Base-by-base conservation (phyloP, 2,797 vertebrate genomes). In the Labeo calbasu region DNA sequence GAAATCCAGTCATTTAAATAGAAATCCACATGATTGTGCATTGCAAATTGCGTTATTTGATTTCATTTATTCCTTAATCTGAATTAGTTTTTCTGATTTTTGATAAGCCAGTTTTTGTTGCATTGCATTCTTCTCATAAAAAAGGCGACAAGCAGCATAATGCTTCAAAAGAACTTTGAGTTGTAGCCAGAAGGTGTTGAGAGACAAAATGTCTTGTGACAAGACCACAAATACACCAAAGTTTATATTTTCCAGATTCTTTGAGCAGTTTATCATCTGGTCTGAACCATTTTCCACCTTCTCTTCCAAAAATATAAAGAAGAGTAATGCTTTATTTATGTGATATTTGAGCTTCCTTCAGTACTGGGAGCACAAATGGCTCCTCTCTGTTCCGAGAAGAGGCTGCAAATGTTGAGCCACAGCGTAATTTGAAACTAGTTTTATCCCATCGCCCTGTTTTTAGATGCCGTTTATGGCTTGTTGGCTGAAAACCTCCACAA, bases 391-490 rank as follows among this genome's bases (percentile, higher is more conserved):
- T 70, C 13, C 1, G 19, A 73, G 57, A 65, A n/a, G 36, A 82
- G 13, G 48, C 75, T 82, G 61, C 40, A 66, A 66, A 82, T 73
- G 11, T 79, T 19, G 50, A 79, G 81, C 76, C 50, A 19, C 85
- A 83, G 59, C 25, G 69, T 86, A 86, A 86, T 86, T 79, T 83
- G 76, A 86, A 86, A 78, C 80, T 79, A 82, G 68, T 36, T 82
- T 86, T 82, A 77, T 61, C 46, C 75, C 75, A 57, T 28, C 70
- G 8, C 66, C n/a, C 53, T 71, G 40, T 77, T 65, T 70, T 61
- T 68, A 85, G 75, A 82, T 79, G 50, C 25, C 3, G 23, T 83
- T 78, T 83, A 72, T 72, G 68, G 36, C 46, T 57, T 73, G 68
- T 48, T 86, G 80, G 85, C 57, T 72, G 10, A 86, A 82, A 82